Evolutionary conservation across 2,888 invertebrate genomes (phyloP).

Genomic region (Mycalesis mineus): DNA sequence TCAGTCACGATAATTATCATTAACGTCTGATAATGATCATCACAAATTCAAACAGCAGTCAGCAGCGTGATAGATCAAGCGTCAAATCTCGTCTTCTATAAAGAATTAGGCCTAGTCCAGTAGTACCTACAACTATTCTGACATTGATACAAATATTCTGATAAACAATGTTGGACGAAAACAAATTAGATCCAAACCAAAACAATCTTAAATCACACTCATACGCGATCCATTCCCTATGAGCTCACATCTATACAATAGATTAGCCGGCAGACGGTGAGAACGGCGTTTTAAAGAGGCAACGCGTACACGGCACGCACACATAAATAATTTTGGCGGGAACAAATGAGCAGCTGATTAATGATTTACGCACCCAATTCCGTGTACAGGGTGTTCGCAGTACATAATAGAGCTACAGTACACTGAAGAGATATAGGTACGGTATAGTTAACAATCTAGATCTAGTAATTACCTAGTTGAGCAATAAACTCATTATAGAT

Average conservation of each 20-base stretch:
- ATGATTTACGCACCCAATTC: constrained; percentile 73
- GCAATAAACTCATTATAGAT: background rate
- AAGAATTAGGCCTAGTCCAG: too few species aligned
- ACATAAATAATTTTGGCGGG: constrained; percentile 70
- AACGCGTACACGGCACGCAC: constrained; percentile 44
- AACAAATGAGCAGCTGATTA: constrained; percentile 76
- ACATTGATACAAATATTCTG: too few species aligned
- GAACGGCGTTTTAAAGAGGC: constrained; percentile 65
- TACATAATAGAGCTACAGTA: constrained; percentile 20
- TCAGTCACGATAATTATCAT: too few species aligned
- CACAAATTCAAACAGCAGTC: too few species aligned
- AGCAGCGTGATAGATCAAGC: too few species aligned
- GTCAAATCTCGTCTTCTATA: too few species aligned
- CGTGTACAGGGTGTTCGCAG: constrained; percentile 48
- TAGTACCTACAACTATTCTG: too few species aligned
- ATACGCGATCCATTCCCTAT: constrained; percentile 3
- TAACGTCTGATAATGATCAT: too few species aligned
- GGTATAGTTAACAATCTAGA: background rate
- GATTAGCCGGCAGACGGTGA: constrained; percentile 41
- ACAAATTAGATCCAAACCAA: background rate
- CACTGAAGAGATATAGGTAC: background rate
- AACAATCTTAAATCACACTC: constrained; percentile 1
- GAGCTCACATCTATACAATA: constrained; percentile 28
- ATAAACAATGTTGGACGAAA: too few species aligned
- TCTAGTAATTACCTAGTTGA: background rate